phyloP scores from a whole-genome alignment of 2,888 invertebrate genomes.

The Amphimallon solstitiale region DNA sequence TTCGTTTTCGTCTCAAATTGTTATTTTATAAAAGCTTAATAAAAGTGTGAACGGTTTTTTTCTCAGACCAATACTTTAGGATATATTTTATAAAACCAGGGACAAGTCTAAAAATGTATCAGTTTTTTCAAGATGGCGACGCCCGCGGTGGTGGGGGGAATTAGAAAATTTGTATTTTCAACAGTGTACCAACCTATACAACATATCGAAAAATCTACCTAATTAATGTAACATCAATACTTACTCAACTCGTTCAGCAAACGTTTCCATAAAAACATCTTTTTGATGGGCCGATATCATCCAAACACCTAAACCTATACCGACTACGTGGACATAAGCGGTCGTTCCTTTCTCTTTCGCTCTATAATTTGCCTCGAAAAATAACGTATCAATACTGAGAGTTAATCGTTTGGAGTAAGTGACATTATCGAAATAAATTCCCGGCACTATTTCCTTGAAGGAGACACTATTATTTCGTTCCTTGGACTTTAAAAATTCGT shows the following conservation, averaged over 20 bases:
- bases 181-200: too few species aligned
- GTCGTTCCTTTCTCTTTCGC: constrained; percentile 60
- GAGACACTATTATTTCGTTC: not conserved
- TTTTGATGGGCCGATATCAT: constrained; percentile 50
- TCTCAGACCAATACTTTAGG: too few species aligned
- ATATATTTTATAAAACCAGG: too few species aligned
- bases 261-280: constrained; percentile 50
- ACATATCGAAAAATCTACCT: too few species aligned
- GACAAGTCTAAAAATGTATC: too few species aligned
- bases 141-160: too few species aligned
- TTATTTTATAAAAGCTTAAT: too few species aligned
- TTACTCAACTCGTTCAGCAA: constrained; percentile 45
- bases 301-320: constrained; percentile 55
- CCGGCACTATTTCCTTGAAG: constrained; percentile 40
- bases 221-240: constrained; percentile 23
- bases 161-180: too few species aligned
- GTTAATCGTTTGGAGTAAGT: constrained; percentile 57
- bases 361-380: constrained; percentile 61
- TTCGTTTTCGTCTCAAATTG: too few species aligned
- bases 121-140: too few species aligned
- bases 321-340: constrained; percentile 61
- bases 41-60: too few species aligned
- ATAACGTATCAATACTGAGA: constrained; percentile 59
- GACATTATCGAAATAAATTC: constrained; percentile 57
- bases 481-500: constrained; percentile 1